Evolutionary conservation across 2,888 invertebrate species (phyloP).

Genomic region (Palloptera scutellata): DNA sequence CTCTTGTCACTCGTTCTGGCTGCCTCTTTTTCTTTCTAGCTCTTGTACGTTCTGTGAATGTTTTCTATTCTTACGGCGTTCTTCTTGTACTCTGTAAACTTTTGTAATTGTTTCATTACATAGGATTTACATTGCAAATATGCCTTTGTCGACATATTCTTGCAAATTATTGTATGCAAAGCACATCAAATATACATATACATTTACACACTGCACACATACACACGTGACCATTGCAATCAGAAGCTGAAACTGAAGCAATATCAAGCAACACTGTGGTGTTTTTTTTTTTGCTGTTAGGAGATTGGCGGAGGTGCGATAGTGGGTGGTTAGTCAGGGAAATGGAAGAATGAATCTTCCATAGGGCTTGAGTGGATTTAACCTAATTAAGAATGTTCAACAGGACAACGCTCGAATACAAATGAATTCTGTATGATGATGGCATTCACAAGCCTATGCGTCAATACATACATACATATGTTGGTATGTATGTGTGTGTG

Average conservation of each 20-base stretch:
- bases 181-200: background rate
- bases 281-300: slow-evolving; percentile 38
- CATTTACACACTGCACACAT: slow-evolving; percentile 9
- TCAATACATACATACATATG: background rate
- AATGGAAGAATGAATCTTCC: slow-evolving; percentile 20
- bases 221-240: slow-evolving; percentile 30
- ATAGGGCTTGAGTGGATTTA: slow-evolving; percentile 54
- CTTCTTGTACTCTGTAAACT: slow-evolving; percentile 45
- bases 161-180: slow-evolving; percentile 48
- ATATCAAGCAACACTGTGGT: too few relatives aligned
- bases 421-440: slow-evolving; percentile 44
- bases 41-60: too few relatives aligned
- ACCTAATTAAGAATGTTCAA: slow-evolving; percentile 63
- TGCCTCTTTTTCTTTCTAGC: too few relatives aligned
- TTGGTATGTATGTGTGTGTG: background rate
- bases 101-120: slow-evolving; percentile 59
- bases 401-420: slow-evolving; percentile 60
- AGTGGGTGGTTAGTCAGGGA: background rate
- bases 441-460: background rate
- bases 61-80: background rate
- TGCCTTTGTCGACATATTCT: slow-evolving; percentile 47
- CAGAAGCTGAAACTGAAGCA: background rate
- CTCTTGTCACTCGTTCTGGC: background rate
- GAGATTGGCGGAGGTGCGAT: slow-evolving; percentile 18
- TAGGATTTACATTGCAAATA: slow-evolving; percentile 60